Evolutionary conservation across 2,888 invertebrate species (phyloP).

Genomic region (Cataglyphis livida): DNA sequence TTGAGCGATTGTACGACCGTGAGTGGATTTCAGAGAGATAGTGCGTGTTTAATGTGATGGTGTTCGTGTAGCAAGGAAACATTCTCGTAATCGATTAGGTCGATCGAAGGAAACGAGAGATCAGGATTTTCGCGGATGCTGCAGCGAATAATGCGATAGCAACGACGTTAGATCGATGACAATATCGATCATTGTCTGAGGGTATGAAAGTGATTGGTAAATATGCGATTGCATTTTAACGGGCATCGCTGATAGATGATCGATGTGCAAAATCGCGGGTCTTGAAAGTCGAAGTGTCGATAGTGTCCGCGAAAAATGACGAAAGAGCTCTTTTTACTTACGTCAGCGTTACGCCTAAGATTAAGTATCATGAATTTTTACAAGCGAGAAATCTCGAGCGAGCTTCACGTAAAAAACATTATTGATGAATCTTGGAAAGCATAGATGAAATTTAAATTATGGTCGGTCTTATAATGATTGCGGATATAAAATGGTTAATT

Average conservation of each 20-base stretch:
- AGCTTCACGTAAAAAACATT: neutral
- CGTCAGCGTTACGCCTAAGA: neutral
- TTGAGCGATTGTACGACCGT: conserved; percentile 15
- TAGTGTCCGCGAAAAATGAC: neutral
- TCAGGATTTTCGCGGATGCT: conserved; percentile 8
- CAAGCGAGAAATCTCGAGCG: neutral
- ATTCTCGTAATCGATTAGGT: conserved; percentile 35
- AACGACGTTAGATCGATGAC: conserved; percentile 12
- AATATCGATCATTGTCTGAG: neutral
- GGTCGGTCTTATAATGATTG: neutral
- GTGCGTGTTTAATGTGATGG: conserved; percentile 39
- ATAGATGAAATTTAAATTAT: neutral
- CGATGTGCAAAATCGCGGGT: neutral
- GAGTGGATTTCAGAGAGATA: conserved; percentile 36
- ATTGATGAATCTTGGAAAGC: neutral
- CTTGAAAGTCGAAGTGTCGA: conserved; percentile 36
- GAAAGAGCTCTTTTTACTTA: neutral
- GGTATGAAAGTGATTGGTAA: conserved; percentile 27
- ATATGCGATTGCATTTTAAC: neutral
- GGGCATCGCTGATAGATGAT: neutral
- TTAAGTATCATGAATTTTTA: conserved; percentile 14
- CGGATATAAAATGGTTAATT: neutral
- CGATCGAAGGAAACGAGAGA: conserved; percentile 18
- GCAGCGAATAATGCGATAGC: conserved; percentile 10
- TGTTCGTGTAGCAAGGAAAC: conserved; percentile 24